phyloP scores from a whole-genome alignment of 2,113 vertebrate genomes.

The Pan paniscus region DNA sequence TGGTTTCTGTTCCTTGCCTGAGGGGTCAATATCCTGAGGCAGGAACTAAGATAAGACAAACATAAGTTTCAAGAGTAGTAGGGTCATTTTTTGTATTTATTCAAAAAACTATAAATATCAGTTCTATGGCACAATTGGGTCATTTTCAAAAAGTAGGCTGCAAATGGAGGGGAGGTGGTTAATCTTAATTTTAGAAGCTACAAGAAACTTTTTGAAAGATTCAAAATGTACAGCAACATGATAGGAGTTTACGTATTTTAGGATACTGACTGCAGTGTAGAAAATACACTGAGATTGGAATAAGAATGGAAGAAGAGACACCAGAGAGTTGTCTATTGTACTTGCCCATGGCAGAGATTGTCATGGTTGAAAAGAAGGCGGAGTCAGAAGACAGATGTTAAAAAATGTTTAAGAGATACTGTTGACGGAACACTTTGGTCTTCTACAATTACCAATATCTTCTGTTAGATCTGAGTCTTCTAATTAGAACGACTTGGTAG shows the following conservation, averaged over 20 bases:
- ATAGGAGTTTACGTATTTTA: neutral
- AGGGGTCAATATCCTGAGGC: too few species aligned
- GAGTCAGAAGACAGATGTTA: neutral
- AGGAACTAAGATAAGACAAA: too few species aligned
- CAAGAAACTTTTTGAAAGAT: neutral
- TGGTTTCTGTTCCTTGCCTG: too few species aligned
- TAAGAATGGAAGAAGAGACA: neutral
- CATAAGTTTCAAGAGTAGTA: too few species aligned
- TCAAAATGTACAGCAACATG: neutral
- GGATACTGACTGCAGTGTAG: neutral
- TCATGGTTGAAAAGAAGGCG: neutral
- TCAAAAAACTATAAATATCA: too few species aligned
- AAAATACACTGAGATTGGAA: neutral
- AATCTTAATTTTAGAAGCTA: neutral
- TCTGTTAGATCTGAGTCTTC: too few species aligned
- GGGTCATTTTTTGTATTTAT: too few species aligned
- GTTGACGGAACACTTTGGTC: neutral
- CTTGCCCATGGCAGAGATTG: neutral
- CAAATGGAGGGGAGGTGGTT: accelerated
- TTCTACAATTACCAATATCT: neutral
- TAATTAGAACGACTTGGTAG: neutral
- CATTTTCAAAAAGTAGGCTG: neutral
- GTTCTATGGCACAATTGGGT: too few species aligned
- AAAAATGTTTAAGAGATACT: neutral
- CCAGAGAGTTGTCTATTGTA: neutral